Evolutionary conservation across 1,140 invertebrate genomes (phyloP), one percentile per base, ranked within the genome.

Genomic region (Charaxes varanes): DNA sequence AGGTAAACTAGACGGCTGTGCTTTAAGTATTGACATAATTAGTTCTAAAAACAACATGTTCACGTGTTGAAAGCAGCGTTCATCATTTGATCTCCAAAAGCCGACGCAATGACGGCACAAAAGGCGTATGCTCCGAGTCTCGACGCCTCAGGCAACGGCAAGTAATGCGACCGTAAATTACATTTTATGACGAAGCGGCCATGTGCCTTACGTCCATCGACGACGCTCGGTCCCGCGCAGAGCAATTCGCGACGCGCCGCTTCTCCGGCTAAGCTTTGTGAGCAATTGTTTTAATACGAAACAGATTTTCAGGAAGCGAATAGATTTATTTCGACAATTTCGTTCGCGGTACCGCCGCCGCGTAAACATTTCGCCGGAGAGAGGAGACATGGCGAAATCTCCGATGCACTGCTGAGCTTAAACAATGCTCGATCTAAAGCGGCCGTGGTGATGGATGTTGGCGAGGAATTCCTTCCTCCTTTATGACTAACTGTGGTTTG

Each of bases 101-200:
- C 41, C 36, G 27, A 16, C 28, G 32, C 41, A 44, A 23, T 35
- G 36, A 45, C 37, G 41, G 46, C 34, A 46, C 42, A 51, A 59
- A 53, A 58, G 46, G 50, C 57, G 61, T 41, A 46, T 38, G 42
- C 34, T 46, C 32, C 43, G 40, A 45, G 52, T n/a, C n/a, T n/a
- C n/a, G n/a, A n/a, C n/a, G n/a, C n/a, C n/a, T n/a, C n/a, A n/a
- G n/a, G n/a, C n/a, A n/a, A 31, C 15, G 15, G 28, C 54, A 60
- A 53, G 46, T 47, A 44, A 48, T 42, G 30, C 36, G 50, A 52
- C 50, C 51, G 63, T 71, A 74, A 74, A 71, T 74, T 64, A 69
- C 48, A 46, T 59, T 76, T 76, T 76, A 76, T 76, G 71, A 76
- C 62, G 65, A 62, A 36, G 56, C 14, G 51, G 71, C 71, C 66